Percentiles rank a stretch among this genome's conserved stretches.
phyloP scores from a whole-genome alignment of 2,888 invertebrate species.

The Zaprionus obscuricornis region DNA sequence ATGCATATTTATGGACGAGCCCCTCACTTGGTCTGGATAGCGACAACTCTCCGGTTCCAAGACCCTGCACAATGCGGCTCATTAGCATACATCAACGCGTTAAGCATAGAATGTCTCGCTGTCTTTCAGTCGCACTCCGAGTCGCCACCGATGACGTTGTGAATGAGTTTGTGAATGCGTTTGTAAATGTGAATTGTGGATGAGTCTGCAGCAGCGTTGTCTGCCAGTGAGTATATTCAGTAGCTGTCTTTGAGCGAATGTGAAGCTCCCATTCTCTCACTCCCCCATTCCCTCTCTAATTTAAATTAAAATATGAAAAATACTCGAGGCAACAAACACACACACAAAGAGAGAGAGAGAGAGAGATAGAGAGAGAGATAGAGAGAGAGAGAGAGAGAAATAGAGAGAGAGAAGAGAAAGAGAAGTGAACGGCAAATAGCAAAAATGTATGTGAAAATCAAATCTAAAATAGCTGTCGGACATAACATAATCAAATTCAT shows the following conservation, averaged over 20 bases:
- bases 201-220: conserved; percentile 50
- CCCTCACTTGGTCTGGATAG: conserved; percentile 21
- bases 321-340: conserved; percentile 43
- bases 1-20: conserved; percentile 80
- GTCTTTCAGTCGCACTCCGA: neutral
- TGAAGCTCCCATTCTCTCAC: conserved; percentile 22
- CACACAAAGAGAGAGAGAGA: neutral
- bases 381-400: conserved; percentile 16
- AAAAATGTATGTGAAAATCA: conserved; percentile 64
- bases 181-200: conserved; percentile 14
- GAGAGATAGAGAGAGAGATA: conserved; percentile 13
- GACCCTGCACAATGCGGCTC: conserved; percentile 69
- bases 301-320: conserved; percentile 78
- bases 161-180: conserved; percentile 5
- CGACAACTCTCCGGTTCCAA: conserved; percentile 4
- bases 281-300: conserved; percentile 47
- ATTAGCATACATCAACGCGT: conserved; percentile 78
- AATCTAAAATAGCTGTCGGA: conserved; percentile 76
- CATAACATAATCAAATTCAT: conserved; percentile 72
- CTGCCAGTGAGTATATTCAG: conserved; percentile 35
- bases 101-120: conserved; percentile 55
- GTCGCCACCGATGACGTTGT: conserved; percentile 1
- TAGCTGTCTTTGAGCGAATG: conserved; percentile 12
- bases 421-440: neutral
- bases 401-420: neutral